These are phyloP conservation scores for Thymelicus sylvestris DNA, from an alignment of 2,888 invertebrate genomes.

Conservation along the genomic window DNA sequence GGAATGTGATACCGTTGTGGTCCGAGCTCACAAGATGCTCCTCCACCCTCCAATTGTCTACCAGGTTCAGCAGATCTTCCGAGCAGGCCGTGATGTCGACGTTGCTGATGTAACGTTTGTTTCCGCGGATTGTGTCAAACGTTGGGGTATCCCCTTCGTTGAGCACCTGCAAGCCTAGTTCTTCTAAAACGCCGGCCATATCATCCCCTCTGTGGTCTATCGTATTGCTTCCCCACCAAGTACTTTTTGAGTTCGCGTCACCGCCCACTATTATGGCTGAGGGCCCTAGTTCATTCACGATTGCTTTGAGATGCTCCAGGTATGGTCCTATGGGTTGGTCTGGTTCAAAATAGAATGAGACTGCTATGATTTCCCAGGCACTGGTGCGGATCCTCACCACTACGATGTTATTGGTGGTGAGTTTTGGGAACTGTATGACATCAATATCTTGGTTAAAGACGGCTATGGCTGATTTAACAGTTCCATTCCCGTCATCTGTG, in stretches of 20 bases:
- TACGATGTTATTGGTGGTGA: too few species aligned
- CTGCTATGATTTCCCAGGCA: background rate
- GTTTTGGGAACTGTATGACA: constrained; percentile 9
- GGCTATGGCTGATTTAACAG: constrained; percentile 26
- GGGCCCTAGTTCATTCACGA: background rate
- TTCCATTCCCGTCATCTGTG: background rate
- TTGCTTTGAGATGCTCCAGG: background rate
- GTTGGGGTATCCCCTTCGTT: background rate
- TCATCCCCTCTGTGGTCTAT: background rate
- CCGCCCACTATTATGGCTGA: background rate
- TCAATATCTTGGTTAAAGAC: constrained; percentile 15
- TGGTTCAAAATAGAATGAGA: background rate
- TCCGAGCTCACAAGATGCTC: constrained; percentile 27
- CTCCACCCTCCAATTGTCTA: constrained; percentile 28
- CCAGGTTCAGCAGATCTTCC: constrained; percentile 1
- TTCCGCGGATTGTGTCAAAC: background rate
- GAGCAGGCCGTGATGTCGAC: constrained; percentile 39
- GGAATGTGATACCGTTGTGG: constrained; percentile 28
- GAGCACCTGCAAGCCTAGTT: background rate
- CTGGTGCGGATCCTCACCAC: background rate
- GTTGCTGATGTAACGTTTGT: constrained; percentile 10
- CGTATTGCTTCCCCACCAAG: background rate
- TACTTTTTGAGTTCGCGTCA: background rate
- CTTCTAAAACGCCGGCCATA: background rate
- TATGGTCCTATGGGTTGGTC: background rate